Evolutionary conservation across 2,888 invertebrate species (phyloP), one percentile per base, ranked within the genome.

Genomic region (Dynastes grantii): DNA sequence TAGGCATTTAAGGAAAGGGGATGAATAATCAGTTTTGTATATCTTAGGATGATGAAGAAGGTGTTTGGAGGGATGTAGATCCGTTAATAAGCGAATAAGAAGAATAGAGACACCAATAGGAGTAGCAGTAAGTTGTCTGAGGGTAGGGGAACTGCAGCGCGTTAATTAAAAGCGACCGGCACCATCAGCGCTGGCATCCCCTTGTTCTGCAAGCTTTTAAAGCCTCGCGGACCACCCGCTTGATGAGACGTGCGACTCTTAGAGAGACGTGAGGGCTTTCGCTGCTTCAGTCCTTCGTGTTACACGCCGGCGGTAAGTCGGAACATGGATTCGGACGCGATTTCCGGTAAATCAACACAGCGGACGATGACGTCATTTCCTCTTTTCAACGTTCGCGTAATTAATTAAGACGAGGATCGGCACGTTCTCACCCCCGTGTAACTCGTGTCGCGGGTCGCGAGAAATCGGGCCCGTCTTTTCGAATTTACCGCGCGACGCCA

Each of bases 391-490:
- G 11, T 55, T 22, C 22, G 22, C 29, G 63, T 37, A 37, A 37
- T 53, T 53, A 53, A 53, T 53, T 53, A 3, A 13, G 53, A 53
- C 16, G 53, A 9, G 16, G 3, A 53, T 37, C 53, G 53, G 53
- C 16, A 16, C n/a, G 16, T 53, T 53, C 13, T 53, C n/a, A 16
- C 16, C n/a, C n/a, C n/a, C n/a, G 27, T 64, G n/a, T 1, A 64
- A 29, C 22, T 64, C 11, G 29, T 37, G 40, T 4, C 29, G 13
- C 53, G 9, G 13, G 13, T 68, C 65, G 63, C 40, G 53, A 58
- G 45, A 37, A 37, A 37, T 5, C 32, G 32, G 32, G 32, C 32
- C 75, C 77, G 75, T 77, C 27, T 68, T 67, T 76, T 79, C 77
- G 67, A 13, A 76, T 68, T 68, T 45, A 45, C 8, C 45, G 45